Base-by-base conservation (phyloP, 2,888 invertebrate genomes). In the Amphipoea oculea region DNA sequence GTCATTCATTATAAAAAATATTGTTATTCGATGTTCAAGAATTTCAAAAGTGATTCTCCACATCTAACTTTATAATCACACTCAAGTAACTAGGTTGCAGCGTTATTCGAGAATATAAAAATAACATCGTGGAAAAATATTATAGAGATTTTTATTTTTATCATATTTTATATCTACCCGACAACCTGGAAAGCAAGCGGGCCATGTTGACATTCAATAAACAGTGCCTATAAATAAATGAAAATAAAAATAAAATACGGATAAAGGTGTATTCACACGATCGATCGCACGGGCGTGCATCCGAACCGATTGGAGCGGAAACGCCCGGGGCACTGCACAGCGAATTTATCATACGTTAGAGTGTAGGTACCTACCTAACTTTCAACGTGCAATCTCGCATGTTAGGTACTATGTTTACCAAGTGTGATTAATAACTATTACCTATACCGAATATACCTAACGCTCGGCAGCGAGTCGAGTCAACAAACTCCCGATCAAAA, bases 251-350 rank as follows among this genome's bases (percentile, higher is more conserved):
- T 89, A 91, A 93, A 94, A 93, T 89, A 90, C 86, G 91, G 91
- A 92, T 94, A 94, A 95, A 95, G 94, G 95, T 95, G 92, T 93
- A 92, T 93, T 92, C 94, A 95, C 91, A 95, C 94, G 94, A 95
- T 95, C 94, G 95, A 94, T 94, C 91, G 93, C 91, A 87, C 89
- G 89, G 89, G 92, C 94, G 90, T 94, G 95, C 95, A 96, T 93
- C 94, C 92, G 93, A 92, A 93, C 92, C 94, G 95, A 95, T 93
- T 92, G 94, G 90, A 94, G 95, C 96, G 96, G 95, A 96, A 96
- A 90, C 90, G 91, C 94, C 93, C 94, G 92, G 94, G 94, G 95
- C 94, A 88, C 89, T 93, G 95, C 94, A 93, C 94, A 93, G 92
- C 92, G 94, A 94, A 95, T 96, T 94, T 95, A 96, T 95, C 95